Percentiles rank a stretch among this genome's conserved stretches.
Conservation (phyloP, 2,113 vertebrate genomes). For the Rhynchopsitta pachyrhyncha region DNA sequence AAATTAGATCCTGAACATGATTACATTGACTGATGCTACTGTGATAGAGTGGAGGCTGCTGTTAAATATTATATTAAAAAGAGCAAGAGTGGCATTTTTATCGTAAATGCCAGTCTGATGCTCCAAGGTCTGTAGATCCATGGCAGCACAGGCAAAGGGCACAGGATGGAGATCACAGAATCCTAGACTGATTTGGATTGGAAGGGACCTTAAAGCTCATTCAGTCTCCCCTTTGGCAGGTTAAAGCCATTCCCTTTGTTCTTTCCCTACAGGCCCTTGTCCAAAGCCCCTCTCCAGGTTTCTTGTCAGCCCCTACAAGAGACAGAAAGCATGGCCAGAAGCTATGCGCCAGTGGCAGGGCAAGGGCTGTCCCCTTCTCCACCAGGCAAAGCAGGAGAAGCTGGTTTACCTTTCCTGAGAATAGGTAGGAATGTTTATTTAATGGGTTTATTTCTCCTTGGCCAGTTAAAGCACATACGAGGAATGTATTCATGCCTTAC, state of each 20-base stretch:
- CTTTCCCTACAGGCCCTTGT: background rate
- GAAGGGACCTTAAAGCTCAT: background rate
- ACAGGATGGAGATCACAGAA: background rate
- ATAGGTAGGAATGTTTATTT: fast-evolving
- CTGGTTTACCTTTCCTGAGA: no score
- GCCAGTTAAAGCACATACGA: fast-evolving
- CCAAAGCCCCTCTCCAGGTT: background rate
- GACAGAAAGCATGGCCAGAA: background rate
- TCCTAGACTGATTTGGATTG: background rate
- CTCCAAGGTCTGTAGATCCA: background rate
- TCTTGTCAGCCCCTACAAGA: background rate
- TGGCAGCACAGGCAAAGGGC: background rate
- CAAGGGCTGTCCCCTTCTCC: background rate
- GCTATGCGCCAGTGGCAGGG: background rate
- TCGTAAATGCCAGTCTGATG: background rate
- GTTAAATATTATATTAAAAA: background rate
- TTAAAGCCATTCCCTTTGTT: background rate
- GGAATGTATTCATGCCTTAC: background rate
- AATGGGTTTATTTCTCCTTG: background rate
- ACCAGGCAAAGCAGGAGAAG: background rate
- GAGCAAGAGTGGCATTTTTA: background rate
- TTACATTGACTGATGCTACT: background rate
- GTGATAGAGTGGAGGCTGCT: background rate
- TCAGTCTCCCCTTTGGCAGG: background rate
- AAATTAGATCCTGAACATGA: background rate